These are phyloP conservation scores for Brachystomella parvula DNA, from an alignment of 1,140 invertebrate species.

Conservation along the genomic window DNA sequence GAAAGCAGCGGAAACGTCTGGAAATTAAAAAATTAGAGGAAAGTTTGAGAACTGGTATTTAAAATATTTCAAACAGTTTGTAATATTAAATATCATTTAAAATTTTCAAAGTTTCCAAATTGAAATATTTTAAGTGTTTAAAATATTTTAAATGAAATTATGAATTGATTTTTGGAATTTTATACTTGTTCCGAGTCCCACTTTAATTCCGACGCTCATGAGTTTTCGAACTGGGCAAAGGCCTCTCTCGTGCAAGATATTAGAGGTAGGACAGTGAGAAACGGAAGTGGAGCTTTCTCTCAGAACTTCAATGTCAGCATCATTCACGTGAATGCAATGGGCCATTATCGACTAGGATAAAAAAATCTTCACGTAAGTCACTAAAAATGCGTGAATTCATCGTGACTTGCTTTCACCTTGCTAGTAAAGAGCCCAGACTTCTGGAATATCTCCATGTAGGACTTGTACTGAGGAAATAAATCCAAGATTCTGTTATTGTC, in stretches of 20 bases:
- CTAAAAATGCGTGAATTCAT: not conserved
- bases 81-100: too few species aligned
- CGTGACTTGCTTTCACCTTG: slow-evolving; percentile 44
- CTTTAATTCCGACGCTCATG: slow-evolving; percentile 55
- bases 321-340: slow-evolving; percentile 66
- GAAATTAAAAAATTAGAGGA: slow-evolving; percentile 3
- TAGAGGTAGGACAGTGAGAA: slow-evolving; percentile 80
- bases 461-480: slow-evolving; percentile 50
- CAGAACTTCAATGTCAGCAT: slow-evolving; percentile 64
- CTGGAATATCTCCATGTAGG: slow-evolving; percentile 70
- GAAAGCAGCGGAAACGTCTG: slow-evolving; percentile 32
- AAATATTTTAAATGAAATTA: slow-evolving; percentile 21
- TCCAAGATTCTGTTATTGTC: slow-evolving; percentile 61
- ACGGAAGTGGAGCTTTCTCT: slow-evolving; percentile 54
- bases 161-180: too few species aligned
- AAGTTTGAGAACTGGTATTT: not conserved
- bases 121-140: slow-evolving; percentile 58
- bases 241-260: slow-evolving; percentile 72
- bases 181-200: slow-evolving; percentile 77
- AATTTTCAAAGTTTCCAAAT: slow-evolving; percentile 36
- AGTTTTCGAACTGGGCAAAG: slow-evolving; percentile 66
- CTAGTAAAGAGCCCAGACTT: slow-evolving; percentile 59
- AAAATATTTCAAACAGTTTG: too few species aligned
- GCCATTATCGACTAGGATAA: slow-evolving; percentile 54
- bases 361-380: slow-evolving; percentile 9